phyloP scores from a whole-genome alignment of 2,113 vertebrate species.

The Atherinomorus stipes region DNA sequence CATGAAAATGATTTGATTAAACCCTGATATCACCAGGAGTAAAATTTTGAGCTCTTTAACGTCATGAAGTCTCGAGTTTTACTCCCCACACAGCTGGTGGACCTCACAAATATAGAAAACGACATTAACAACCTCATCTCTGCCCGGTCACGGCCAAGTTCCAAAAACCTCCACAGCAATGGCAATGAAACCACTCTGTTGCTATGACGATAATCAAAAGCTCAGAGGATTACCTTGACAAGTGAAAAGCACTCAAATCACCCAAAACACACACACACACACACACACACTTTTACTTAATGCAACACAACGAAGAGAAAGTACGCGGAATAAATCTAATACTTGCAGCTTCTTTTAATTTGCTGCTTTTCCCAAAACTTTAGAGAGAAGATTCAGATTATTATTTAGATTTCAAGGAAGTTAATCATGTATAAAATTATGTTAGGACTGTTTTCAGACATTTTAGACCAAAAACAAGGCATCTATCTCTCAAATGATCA shows the following conservation, averaged over 20 bases:
- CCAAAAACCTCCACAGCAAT: not conserved
- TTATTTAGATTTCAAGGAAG: too few species aligned
- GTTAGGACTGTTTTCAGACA: too few species aligned
- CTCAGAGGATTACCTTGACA: slow-evolving; percentile 56
- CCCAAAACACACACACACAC: not conserved
- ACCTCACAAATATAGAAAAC: too few species aligned
- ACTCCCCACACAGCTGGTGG: too few species aligned
- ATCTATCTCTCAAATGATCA: too few species aligned
- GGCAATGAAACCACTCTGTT: slow-evolving; percentile 40
- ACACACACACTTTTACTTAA: not conserved
- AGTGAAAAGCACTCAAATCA: slow-evolving; percentile 49
- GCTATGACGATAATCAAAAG: slow-evolving; percentile 39
- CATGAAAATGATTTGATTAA: slow-evolving; percentile 5
- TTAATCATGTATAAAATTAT: too few species aligned
- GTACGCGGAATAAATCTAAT: not conserved
- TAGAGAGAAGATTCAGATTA: too few species aligned
- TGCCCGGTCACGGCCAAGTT: not conserved
- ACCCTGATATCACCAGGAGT: not conserved
- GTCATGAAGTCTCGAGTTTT: too few species aligned
- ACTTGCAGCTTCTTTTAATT: too few species aligned
- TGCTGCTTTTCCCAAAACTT: too few species aligned
- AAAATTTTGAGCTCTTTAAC: too few species aligned
- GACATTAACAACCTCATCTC: not conserved
- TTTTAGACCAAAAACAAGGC: too few species aligned
- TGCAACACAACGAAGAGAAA: not conserved